Percentiles rank a stretch among this genome's conserved stretches.
phyloP scores from a whole-genome alignment of 2,797 vertebrate species.

The Odontamblyopus lacepedii region DNA sequence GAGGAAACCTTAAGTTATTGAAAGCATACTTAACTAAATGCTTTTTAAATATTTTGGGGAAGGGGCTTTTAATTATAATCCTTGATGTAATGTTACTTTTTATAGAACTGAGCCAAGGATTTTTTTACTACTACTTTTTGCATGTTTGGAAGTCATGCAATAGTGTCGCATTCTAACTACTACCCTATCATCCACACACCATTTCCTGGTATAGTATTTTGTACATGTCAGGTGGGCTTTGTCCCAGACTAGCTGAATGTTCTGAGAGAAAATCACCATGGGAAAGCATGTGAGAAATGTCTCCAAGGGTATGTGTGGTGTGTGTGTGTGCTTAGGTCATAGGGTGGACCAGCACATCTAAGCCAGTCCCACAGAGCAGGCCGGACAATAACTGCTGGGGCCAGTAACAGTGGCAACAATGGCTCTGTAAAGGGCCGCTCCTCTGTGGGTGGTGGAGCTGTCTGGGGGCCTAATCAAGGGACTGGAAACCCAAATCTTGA shows the following conservation, averaged over 20 bases:
- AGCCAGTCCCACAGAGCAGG: constrained; percentile 67
- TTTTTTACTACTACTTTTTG: neutral
- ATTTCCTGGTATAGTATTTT: constrained; percentile 16
- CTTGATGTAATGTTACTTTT: neutral
- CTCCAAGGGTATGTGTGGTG: constrained; percentile 34
- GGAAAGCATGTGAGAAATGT: constrained; percentile 70
- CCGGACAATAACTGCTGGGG: constrained; percentile 69
- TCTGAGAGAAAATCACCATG: constrained; percentile 57
- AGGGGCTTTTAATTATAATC: neutral
- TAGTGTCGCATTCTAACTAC: neutral
- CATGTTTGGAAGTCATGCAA: neutral
- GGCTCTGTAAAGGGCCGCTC: constrained; percentile 62
- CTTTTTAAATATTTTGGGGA: too few species aligned
- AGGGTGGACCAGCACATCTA: constrained; percentile 66
- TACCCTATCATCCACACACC: neutral
- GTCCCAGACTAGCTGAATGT: constrained; percentile 47
- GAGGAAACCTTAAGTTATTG: neutral
- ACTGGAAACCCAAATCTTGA: constrained; percentile 29
- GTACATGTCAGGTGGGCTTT: constrained; percentile 36
- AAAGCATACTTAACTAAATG: neutral
- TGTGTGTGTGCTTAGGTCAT: constrained; percentile 55
- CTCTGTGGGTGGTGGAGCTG: constrained; percentile 66
- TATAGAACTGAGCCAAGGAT: neutral
- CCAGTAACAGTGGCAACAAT: constrained; percentile 73
- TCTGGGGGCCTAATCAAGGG: constrained; percentile 56